Conservation (phyloP, 1,140 invertebrate species). For the Hylaeus volcanicus region DNA sequence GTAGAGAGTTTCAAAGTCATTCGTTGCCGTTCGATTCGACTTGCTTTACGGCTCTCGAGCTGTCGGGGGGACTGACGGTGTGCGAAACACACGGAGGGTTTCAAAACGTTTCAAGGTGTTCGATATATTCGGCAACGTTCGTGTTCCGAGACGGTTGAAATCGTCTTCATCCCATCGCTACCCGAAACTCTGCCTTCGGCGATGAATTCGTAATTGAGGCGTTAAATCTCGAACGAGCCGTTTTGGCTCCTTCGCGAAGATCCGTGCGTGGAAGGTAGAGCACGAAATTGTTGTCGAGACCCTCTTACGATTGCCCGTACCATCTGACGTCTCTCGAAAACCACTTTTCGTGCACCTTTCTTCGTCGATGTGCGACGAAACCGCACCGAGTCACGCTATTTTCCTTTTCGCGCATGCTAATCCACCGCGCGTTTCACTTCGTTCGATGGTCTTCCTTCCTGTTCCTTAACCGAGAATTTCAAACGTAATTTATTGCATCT, state of each 20-base stretch:
- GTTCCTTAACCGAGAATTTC: too few relatives aligned
- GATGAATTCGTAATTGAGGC: constrained; percentile 52
- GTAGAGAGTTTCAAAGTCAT: background rate
- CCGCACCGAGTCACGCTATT: constrained; percentile 6
- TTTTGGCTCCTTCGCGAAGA: constrained; percentile 48
- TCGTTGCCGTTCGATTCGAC: constrained; percentile 42
- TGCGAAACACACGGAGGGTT: constrained; percentile 27
- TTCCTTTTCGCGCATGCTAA: background rate
- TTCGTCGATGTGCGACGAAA: background rate
- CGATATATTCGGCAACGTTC: constrained; percentile 43
- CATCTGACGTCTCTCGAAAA: background rate
- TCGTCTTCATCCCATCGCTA: constrained; percentile 45
- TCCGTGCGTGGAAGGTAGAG: constrained; percentile 35
- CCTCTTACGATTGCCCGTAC: background rate
- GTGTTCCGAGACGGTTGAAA: constrained; percentile 36
- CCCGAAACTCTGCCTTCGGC: constrained; percentile 7
- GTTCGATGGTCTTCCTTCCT: background rate
- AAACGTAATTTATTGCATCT: background rate
- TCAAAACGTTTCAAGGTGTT: constrained; percentile 37
- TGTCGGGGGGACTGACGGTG: constrained; percentile 25
- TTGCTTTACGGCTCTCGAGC: constrained; percentile 27
- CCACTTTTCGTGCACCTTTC: background rate
- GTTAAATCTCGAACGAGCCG: constrained; percentile 51
- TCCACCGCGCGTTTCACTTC: background rate
- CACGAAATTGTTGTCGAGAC: background rate